phyloP scores from a whole-genome alignment of 1,140 invertebrate genomes.

The Drosophila asahinai region DNA sequence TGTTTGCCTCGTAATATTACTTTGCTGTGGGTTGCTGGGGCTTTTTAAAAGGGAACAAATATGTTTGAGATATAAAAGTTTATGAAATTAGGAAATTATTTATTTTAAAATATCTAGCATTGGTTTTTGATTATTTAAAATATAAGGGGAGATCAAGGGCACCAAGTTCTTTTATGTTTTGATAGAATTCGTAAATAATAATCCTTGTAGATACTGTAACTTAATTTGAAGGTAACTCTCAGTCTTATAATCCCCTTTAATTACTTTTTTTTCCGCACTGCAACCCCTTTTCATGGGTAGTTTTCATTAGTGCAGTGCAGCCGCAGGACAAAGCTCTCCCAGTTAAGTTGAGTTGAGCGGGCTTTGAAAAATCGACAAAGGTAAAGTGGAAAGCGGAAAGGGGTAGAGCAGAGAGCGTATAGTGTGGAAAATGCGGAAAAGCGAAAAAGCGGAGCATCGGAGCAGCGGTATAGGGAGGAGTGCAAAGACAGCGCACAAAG shows the following conservation, averaged over 20 bases:
- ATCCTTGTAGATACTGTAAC: not conserved
- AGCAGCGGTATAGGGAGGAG: conserved; percentile 1
- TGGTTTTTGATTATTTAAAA: too few relatives aligned
- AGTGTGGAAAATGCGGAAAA: conserved; percentile 10
- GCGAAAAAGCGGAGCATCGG: not conserved
- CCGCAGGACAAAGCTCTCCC: conserved; percentile 29
- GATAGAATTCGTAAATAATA: too few relatives aligned
- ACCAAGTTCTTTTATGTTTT: too few relatives aligned
- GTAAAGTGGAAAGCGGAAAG: conserved; percentile 47
- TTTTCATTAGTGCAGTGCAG: conserved; percentile 48
- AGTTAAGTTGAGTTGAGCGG: conserved; percentile 16
- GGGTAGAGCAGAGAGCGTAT: not conserved
- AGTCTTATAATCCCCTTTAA: conserved; percentile 9
- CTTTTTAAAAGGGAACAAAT: too few relatives aligned
- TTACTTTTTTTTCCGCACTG: conserved; percentile 8
- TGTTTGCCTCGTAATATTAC: not conserved
- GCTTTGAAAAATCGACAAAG: conserved; percentile 73
- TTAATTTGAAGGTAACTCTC: not conserved
- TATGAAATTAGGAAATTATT: too few relatives aligned
- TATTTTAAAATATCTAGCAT: too few relatives aligned
- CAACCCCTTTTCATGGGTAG: conserved; percentile 9
- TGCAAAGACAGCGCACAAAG: conserved; percentile 67
- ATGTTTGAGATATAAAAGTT: too few relatives aligned
- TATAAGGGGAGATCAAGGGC: too few relatives aligned
- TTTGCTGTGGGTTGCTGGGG: too few relatives aligned